Evolutionary conservation across 2,888 invertebrate genomes (phyloP).

Genomic region (Lordiphosa fenestrarum): DNA sequence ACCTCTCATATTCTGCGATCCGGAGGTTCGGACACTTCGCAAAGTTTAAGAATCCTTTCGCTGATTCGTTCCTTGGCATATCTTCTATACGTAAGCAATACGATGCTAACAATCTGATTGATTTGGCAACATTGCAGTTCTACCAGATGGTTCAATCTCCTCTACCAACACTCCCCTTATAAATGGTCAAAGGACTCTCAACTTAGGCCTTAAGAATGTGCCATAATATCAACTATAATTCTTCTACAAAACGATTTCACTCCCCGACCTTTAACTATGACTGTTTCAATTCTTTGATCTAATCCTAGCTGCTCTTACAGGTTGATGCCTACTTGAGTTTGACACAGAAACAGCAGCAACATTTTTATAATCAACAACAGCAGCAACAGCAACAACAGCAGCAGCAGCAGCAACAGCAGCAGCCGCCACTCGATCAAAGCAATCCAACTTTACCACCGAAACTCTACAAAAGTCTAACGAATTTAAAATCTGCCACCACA

Average conservation of each 20-base stretch:
- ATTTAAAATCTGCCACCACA: conserved; percentile 73
- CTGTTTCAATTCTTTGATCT: background rate
- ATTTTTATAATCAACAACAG: conserved; percentile 59
- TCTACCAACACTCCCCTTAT: too few species aligned
- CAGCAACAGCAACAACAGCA: conserved; percentile 42
- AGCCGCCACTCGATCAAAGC: conserved; percentile 50
- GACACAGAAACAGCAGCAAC: conserved; percentile 74
- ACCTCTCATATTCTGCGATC: too few species aligned
- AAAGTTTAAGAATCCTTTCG: too few species aligned
- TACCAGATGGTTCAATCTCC: too few species aligned
- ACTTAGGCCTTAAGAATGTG: too few species aligned
- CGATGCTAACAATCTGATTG: too few species aligned
- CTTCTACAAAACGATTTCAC: conserved; percentile 29
- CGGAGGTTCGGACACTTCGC: too few species aligned
- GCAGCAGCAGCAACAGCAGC: conserved; percentile 35
- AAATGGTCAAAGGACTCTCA: too few species aligned
- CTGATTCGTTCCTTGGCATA: too few species aligned
- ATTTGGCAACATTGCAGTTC: too few species aligned
- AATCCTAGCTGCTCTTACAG: conserved; percentile 38
- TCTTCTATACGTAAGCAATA: too few species aligned
- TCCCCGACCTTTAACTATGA: conserved; percentile 24
- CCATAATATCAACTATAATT: background rate
- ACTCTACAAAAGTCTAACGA: conserved; percentile 80
- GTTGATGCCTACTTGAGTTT: conserved; percentile 78
- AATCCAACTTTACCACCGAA: conserved; percentile 80